Percentiles rank a stretch among this genome's conserved stretches.
Conservation (phyloP, 2,888 invertebrate genomes). For the Onchidella celtica region DNA sequence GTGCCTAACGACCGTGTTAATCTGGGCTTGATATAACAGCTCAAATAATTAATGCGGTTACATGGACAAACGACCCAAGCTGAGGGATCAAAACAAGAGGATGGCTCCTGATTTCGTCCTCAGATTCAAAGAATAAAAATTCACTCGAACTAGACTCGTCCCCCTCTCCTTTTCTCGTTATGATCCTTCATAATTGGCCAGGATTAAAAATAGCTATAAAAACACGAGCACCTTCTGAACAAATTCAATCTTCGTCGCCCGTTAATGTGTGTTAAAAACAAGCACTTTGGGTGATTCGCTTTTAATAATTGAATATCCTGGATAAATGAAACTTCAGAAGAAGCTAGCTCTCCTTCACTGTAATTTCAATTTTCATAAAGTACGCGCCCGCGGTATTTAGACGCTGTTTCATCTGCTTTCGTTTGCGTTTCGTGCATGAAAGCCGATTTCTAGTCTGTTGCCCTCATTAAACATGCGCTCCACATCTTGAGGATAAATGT, state of each 20-base stretch:
- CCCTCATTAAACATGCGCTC: no score
- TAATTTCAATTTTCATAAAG: constrained; percentile 20
- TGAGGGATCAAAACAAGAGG: no score
- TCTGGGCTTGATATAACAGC: background rate
- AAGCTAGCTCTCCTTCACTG: background rate
- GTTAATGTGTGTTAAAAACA: background rate
- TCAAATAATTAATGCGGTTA: constrained; percentile 17
- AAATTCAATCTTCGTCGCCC: constrained; percentile 14
- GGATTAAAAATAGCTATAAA: constrained; percentile 7
- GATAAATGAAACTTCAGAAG: constrained; percentile 4
- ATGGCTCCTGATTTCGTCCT: no score
- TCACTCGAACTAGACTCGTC: no score
- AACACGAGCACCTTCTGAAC: background rate
- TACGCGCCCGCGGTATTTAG: background rate
- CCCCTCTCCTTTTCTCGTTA: no score
- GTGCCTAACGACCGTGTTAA: background rate
- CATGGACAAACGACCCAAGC: background rate
- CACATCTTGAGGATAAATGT: no score
- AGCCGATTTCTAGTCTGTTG: no score
- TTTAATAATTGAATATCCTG: background rate
- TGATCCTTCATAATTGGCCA: constrained; percentile 2
- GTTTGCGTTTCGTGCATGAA: no score
- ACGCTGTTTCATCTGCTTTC: no score
- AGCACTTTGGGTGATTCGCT: background rate
- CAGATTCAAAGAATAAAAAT: no score